Conservation (phyloP, 2,797 vertebrate species). For the Enteromius paludinosus region DNA sequence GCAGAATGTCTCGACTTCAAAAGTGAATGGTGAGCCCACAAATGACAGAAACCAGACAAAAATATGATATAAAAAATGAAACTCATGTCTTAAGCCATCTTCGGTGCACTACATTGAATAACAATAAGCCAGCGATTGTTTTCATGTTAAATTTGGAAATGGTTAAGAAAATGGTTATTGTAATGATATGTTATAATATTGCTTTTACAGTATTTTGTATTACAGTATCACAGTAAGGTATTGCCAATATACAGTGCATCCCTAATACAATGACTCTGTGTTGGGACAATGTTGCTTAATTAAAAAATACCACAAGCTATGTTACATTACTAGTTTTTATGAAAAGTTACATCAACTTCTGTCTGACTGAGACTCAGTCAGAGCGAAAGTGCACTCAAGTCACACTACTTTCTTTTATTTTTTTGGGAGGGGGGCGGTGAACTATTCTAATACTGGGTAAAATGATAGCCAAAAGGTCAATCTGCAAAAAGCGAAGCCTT, state of each 20-base stretch:
- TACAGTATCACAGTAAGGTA: not conserved
- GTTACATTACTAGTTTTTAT: not conserved
- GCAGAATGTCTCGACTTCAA: not conserved
- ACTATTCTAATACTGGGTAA: slow-evolving; percentile 3
- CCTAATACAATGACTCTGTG: not conserved
- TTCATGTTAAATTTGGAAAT: not conserved
- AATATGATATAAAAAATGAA: not conserved
- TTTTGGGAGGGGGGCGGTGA: not conserved
- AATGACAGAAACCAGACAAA: not conserved
- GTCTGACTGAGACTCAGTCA: not conserved
- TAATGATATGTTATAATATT: not conserved
- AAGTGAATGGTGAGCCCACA: not conserved
- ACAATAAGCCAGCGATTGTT: not conserved
- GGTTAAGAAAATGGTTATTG: not conserved
- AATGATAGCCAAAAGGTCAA: slow-evolving; percentile 3
- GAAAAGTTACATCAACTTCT: not conserved
- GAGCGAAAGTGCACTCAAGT: not conserved
- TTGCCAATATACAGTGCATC: not conserved
- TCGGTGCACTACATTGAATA: not conserved
- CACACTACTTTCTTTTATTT: not conserved
- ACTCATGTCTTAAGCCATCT: not conserved
- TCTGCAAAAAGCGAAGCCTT: not conserved
- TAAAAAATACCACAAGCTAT: slow-evolving; percentile 6
- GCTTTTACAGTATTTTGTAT: not conserved
- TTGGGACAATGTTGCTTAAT: not conserved